Conservation (phyloP, 92 coral and sea anemone genomes). For the Phenganax marumi region DNA sequence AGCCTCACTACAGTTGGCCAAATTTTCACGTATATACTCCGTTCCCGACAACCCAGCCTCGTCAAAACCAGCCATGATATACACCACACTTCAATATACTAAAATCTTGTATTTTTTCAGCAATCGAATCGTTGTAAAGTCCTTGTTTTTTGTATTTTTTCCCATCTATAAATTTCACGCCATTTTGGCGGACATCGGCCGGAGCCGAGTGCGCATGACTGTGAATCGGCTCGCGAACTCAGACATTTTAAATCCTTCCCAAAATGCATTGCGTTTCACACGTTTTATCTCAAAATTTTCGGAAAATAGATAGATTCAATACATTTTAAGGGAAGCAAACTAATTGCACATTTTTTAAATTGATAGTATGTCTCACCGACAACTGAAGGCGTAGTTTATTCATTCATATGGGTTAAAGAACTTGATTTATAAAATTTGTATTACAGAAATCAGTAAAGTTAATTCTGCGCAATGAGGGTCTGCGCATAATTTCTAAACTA, state of each 20-base stretch:
- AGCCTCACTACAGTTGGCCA: slow-evolving; percentile 59
- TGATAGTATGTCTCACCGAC: too few species aligned
- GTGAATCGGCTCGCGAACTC: slow-evolving; percentile 51
- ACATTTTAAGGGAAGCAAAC: too few species aligned
- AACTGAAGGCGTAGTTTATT: too few species aligned
- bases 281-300: too few species aligned
- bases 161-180: slow-evolving; percentile 56
- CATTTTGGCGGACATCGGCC: slow-evolving; percentile 99
- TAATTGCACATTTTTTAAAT: too few species aligned
- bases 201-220: slow-evolving; percentile 99
- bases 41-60: slow-evolving; percentile 96
- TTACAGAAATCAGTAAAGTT: too few species aligned
- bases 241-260: slow-evolving; percentile 70
- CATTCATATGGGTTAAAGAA: too few species aligned
- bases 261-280: slow-evolving; percentile 44
- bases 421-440: too few species aligned
- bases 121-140: neutral
- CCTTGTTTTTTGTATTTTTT: slow-evolving; percentile 45
- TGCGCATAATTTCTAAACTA: too few species aligned
- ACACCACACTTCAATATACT: slow-evolving; percentile 43
- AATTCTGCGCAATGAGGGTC: too few species aligned
- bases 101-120: slow-evolving; percentile 6
- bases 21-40: slow-evolving; percentile 71
- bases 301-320: too few species aligned
- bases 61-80: slow-evolving; percentile 94